Evolutionary conservation across 2,888 invertebrate genomes (phyloP).

Genomic region (Meteorus colon): DNA sequence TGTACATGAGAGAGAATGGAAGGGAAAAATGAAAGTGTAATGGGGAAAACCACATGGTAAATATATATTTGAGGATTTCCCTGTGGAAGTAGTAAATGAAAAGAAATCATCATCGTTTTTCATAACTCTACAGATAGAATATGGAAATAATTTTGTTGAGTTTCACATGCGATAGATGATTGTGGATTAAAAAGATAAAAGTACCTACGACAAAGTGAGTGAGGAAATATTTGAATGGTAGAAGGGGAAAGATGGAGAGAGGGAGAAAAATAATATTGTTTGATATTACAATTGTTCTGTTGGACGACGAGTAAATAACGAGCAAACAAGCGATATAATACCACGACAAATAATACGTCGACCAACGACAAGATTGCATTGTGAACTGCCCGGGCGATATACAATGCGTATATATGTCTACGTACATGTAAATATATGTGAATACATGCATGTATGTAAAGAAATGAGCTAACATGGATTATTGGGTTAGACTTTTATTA

Average conservation of each 20-base stretch:
- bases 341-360: slow-evolving; percentile 59
- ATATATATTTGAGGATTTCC: background rate
- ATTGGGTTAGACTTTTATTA: slow-evolving; percentile 53
- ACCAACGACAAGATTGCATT: slow-evolving; percentile 63
- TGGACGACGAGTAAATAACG: slow-evolving; percentile 60
- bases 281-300: slow-evolving; percentile 48
- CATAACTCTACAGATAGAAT: background rate
- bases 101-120: background rate
- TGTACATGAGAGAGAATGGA: no score
- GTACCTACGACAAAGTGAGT: background rate
- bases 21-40: no score
- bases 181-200: background rate
- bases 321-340: slow-evolving; percentile 66
- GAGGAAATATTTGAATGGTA: background rate
- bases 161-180: slow-evolving; percentile 16
- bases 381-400: slow-evolving; percentile 56
- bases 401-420: background rate
- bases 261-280: slow-evolving; percentile 30
- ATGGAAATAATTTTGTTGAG: slow-evolving; percentile 11
- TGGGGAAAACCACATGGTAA: no score
- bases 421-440: slow-evolving; percentile 7
- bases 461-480: slow-evolving; percentile 34
- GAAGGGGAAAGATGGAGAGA: slow-evolving; percentile 12
- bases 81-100: background rate
- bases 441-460: slow-evolving; percentile 14